phyloP scores from a whole-genome alignment of 2,888 invertebrate species.

The Melinaea menophilus region DNA sequence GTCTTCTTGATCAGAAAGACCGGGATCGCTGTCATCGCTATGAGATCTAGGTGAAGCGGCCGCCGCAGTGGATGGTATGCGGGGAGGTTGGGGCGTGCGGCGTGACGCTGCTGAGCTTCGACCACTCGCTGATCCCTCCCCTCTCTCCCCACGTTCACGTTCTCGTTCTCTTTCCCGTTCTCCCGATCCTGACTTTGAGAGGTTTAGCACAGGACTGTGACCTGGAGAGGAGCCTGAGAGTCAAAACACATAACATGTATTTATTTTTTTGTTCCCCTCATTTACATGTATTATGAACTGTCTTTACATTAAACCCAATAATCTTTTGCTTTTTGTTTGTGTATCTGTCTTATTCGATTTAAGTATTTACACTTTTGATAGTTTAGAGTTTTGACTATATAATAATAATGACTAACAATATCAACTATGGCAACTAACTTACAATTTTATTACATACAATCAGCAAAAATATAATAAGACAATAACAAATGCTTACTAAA shows the following conservation, averaged over 20 bases:
- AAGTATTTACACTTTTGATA: too few relatives aligned
- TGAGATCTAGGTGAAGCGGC: constrained; percentile 83
- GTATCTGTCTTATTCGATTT: too few relatives aligned
- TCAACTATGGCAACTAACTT: not conserved
- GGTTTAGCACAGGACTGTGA: constrained; percentile 94
- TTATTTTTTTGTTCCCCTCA: too few relatives aligned
- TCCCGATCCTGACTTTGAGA: constrained; percentile 91
- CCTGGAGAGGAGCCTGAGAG: constrained; percentile 88
- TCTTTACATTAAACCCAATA: too few relatives aligned
- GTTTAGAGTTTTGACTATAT: too few relatives aligned
- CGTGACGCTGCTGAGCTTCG: constrained; percentile 78
- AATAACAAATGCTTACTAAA: not conserved
- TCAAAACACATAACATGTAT: constrained; percentile 1
- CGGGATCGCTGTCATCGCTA: constrained; percentile 89
- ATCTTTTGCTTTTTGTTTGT: too few relatives aligned
- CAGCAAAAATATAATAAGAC: too few relatives aligned
- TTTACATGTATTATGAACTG: too few relatives aligned
- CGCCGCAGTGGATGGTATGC: constrained; percentile 76
- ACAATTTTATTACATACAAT: not conserved
- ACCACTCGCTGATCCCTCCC: constrained; percentile 73
- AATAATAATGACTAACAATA: too few relatives aligned
- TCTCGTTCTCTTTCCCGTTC: constrained; percentile 83
- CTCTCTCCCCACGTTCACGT: constrained; percentile 74
- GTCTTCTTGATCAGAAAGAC: constrained; percentile 91
- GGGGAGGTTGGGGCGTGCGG: constrained; percentile 79